Evolutionary conservation across 2,113 vertebrate species (phyloP), one percentile per base, ranked within the genome.

Genomic region (Bucco capensis): DNA sequence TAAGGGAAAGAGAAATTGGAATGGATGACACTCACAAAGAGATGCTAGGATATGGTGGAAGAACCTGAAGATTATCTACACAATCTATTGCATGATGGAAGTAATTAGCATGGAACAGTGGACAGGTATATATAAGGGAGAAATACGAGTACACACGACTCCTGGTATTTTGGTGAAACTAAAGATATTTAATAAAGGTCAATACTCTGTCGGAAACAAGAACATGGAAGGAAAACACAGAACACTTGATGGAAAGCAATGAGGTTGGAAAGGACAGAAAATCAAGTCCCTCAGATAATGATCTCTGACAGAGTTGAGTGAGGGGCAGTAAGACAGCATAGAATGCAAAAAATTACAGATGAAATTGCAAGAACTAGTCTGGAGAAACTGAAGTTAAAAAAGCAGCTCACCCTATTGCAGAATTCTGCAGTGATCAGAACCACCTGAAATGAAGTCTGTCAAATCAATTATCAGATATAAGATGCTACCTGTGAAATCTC

Each of bases 281-380:
- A 82, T 19, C 0, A 1, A 71, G 30, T 37, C 35, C 30, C 38
- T 62, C 27, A 15, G 51, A 19, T 33, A 50, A 37, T 0, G 6
- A 23, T 30, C 35, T 24, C 50, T 33, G 57, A 50, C 5, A 67
- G 60, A 77, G n/a, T 1, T 31, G 6, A 14, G 10, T 27, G 30
- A 83, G 21, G 7, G 42, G 31, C 12, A 38, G 27, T 14, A 85
- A 30, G 23, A 47, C 21, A 85, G 44, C 21, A 51, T 0, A 53
- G 57, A 85, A 4, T 30, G 28, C 4, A 53, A 72, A 23, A 25
- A 51, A n/a, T 42, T 50, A 8, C 4, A 82, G 58, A 53, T 19
- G 5, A 65, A 49, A 12, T 71, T 56, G 58, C 21, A 40, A 76
- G 50, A 64, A 50, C n/a, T 40, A 50, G 23, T 51, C n/a, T 37